Conservation (phyloP, 2,888 invertebrate species). For the Endotricha flammealis region DNA sequence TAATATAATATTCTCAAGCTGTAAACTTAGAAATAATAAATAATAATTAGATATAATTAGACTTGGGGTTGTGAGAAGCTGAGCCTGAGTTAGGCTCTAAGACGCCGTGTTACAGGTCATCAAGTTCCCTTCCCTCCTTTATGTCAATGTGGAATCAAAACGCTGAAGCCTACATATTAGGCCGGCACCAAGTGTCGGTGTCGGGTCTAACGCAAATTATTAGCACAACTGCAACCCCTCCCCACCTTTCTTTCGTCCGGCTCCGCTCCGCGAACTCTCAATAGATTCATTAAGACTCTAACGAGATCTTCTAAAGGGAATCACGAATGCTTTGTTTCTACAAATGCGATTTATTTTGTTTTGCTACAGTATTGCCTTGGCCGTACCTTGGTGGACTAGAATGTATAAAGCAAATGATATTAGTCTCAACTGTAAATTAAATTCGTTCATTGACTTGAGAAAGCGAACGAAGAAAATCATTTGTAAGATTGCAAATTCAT, state of each 20-base stretch:
- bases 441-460: conserved; percentile 5
- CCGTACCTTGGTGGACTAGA: conserved; percentile 14
- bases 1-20: too few species aligned
- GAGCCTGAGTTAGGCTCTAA: too few species aligned
- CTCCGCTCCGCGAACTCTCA: conserved; percentile 67
- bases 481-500: too few species aligned
- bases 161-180: background rate
- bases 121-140: too few species aligned
- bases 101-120: too few species aligned
- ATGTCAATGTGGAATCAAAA: background rate
- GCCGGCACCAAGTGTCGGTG: conserved; percentile 21
- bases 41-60: too few species aligned
- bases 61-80: too few species aligned
- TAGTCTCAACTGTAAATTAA: conserved; percentile 2
- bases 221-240: conserved; percentile 58
- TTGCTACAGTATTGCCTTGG: conserved; percentile 44
- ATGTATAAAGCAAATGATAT: conserved; percentile 6
- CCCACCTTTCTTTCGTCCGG: conserved; percentile 51
- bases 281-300: conserved; percentile 76
- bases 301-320: conserved; percentile 71
- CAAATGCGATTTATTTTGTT: conserved; percentile 70
- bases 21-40: too few species aligned
- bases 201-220: conserved; percentile 61
- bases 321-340: conserved; percentile 69
- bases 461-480: background rate